Evolutionary conservation across 92 coral and sea anemone genomes (phyloP), one percentile per base, ranked within the genome.

Genomic region (Umimayanthus kanabou): DNA sequence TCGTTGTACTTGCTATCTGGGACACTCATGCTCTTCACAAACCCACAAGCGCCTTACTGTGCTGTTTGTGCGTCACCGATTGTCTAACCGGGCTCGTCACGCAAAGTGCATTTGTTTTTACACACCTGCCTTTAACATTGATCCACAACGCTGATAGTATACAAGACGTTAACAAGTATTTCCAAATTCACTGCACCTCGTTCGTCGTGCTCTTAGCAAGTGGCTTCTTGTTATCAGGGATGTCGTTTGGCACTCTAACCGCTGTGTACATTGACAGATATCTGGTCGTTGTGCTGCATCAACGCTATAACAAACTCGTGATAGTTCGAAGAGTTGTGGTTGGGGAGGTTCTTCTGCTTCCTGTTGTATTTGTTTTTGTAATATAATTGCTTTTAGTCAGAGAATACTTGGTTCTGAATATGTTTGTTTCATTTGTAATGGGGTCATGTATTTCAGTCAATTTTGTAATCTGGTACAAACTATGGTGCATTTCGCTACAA

Each of bases 381-480:
- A 42, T 42, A n/a, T n/a, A n/a, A 4, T 3, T 42, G 7, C 45
- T 42, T 42, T 42, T 42, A 42, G 45, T 42, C 45, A 42, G 45
- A 4, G 45, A 42, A 42, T 42, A 42, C 2, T 1, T 42, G 45
- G 7, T 42, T 42, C 0, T 42, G 3, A 42, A 42, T 1, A 42
- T 42, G 45, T 1, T 42, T 42, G 5, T 42, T 42, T 42, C 45
- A 42, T 42, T 42, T 42, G 7, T 6, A 42, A 42, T 42, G 45
- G 45, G 45, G 7, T 4, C 22, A 3, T 73, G 77, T 39, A 30
- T 73, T 4, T 4, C 26, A 29, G 39, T 11, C 2, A 73, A 73
- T 2, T 73, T 73, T 26, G 77, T 73, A 30, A 73, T 73, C 43
- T 73, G 77, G 45, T 73, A 73, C 77, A 73, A 73, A 28, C 77